Conservation (phyloP, 2,888 invertebrate species). For the Timandra comae region DNA sequence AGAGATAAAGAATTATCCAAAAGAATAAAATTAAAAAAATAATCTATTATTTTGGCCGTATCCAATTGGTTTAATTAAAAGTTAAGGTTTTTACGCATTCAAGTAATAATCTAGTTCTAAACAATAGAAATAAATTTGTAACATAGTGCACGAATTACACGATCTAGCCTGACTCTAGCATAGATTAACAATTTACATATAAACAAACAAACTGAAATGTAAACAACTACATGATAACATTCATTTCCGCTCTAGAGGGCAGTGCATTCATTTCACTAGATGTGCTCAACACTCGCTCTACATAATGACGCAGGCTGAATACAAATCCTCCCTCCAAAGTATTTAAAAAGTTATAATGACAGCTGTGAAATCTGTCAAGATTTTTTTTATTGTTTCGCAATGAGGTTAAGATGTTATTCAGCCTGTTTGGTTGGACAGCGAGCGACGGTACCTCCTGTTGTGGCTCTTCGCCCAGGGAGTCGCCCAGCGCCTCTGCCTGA, state of each 20-base stretch:
- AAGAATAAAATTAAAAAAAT: too few relatives aligned
- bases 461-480: slow-evolving; percentile 72
- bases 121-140: not conserved
- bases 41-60: too few relatives aligned
- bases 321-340: slow-evolving; percentile 15
- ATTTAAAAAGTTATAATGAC: not conserved
- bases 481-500: slow-evolving; percentile 82
- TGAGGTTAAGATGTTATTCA: slow-evolving; percentile 27
- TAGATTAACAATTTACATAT: too few relatives aligned
- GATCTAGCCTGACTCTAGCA: slow-evolving; percentile 10
- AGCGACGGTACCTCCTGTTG: slow-evolving; percentile 59
- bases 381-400: slow-evolving; percentile 1
- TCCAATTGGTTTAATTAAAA: too few relatives aligned
- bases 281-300: slow-evolving; percentile 41
- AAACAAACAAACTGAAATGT: slow-evolving; percentile 6
- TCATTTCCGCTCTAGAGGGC: slow-evolving; percentile 24
- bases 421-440: slow-evolving; percentile 16
- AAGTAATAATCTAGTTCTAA: too few relatives aligned
- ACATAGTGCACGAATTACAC: not conserved
- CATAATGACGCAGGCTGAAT: slow-evolving; percentile 28
- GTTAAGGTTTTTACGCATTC: too few relatives aligned
- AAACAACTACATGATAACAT: slow-evolving; percentile 21
- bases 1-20: too few relatives aligned
- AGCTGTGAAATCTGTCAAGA: not conserved
- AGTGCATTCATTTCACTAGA: slow-evolving; percentile 40